Conservation (phyloP, 2,797 vertebrate species). For the Phrynocephalus guinanensis region DNA sequence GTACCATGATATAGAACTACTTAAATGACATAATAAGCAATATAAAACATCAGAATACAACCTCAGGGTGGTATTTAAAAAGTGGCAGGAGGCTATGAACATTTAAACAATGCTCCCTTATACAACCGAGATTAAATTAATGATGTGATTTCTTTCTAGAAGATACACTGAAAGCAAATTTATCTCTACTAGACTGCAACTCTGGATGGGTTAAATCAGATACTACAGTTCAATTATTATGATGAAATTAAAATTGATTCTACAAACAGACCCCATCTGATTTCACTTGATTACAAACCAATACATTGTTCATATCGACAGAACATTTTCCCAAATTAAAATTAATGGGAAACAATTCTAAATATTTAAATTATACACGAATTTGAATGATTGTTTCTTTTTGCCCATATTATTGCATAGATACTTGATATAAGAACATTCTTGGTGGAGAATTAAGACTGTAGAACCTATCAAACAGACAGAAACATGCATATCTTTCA, state of each 20-base stretch:
- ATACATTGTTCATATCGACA: constrained; percentile 12
- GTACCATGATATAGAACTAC: background rate
- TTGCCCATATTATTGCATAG: background rate
- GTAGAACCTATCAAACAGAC: background rate
- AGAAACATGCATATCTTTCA: constrained; percentile 78
- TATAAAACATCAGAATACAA: background rate
- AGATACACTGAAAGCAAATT: background rate
- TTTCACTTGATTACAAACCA: constrained; percentile 33
- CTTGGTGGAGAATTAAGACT: background rate
- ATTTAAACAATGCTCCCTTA: background rate
- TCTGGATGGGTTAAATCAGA: background rate
- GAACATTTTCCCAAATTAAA: background rate
- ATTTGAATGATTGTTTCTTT: background rate
- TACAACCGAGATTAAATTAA: background rate
- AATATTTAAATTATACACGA: background rate
- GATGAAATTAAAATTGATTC: background rate
- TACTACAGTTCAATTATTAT: background rate
- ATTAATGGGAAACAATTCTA: constrained; percentile 27
- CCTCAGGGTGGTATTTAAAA: background rate
- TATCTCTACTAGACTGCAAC: background rate
- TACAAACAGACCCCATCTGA: background rate
- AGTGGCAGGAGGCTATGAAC: background rate
- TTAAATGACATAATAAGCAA: too few species aligned
- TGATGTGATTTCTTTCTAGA: background rate
- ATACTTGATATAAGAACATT: constrained; percentile 30